Conservation (phyloP, 2,797 vertebrate genomes). For the Linurgus olivaceus region DNA sequence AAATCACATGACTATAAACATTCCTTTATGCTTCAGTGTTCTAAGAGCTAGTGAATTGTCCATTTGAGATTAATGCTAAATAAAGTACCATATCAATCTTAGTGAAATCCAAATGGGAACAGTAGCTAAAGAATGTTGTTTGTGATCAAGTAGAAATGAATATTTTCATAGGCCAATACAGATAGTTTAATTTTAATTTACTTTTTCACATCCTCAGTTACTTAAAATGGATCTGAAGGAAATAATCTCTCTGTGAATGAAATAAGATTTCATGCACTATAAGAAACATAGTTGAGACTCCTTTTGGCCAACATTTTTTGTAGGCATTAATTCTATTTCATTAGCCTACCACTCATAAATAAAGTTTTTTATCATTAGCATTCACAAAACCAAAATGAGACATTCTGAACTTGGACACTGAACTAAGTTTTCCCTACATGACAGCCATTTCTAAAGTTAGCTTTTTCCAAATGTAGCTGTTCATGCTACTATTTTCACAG, state of each 20-base stretch:
- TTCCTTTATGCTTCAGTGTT: background rate
- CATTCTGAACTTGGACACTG: background rate
- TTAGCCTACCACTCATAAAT: background rate
- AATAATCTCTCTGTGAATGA: background rate
- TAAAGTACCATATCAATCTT: background rate
- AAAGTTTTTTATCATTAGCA: background rate
- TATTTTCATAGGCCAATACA: background rate
- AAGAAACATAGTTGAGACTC: background rate
- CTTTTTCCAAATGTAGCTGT: background rate
- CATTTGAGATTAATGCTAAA: background rate
- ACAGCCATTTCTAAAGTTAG: background rate
- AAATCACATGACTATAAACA: rapidly evolving
- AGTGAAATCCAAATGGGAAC: background rate
- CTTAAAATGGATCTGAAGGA: background rate
- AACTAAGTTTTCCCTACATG: background rate
- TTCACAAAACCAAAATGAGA: background rate
- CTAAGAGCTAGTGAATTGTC: background rate
- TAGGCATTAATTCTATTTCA: background rate
- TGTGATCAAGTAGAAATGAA: background rate
- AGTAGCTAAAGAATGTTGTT: background rate
- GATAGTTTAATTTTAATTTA: background rate
- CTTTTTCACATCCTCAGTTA: background rate
- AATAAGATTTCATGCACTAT: background rate
- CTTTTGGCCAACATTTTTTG: background rate
- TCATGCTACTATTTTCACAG: background rate